These are phyloP conservation scores for Pterostichus niger DNA, from an alignment of 2,888 invertebrate genomes.

Conservation along the genomic window DNA sequence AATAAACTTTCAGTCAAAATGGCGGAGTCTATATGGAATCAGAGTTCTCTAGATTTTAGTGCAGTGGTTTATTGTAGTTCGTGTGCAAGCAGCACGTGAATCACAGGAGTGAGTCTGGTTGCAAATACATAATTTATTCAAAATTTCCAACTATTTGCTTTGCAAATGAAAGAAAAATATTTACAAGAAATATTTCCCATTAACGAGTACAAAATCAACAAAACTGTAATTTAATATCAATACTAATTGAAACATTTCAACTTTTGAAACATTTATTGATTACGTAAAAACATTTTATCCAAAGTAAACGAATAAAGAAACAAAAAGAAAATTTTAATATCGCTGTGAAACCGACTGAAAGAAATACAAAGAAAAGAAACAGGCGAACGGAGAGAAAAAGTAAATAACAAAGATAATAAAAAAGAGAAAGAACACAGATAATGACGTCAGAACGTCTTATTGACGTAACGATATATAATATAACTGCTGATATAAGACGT, in stretches of 20 bases:
- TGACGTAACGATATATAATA: conserved; percentile 47
- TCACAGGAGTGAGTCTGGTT: too few species aligned
- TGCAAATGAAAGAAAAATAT: conserved; percentile 13
- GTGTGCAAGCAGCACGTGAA: too few species aligned
- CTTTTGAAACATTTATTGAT: conserved; percentile 43
- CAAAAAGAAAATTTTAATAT: conserved; percentile 52
- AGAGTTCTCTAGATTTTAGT: too few species aligned
- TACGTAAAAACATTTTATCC: conserved; percentile 24
- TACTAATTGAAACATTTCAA: conserved; percentile 48
- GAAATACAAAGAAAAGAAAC: conserved; percentile 47
- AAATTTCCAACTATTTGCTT: not conserved
- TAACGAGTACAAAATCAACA: too few species aligned
- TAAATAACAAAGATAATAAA: conserved; percentile 53
- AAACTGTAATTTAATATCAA: conserved; percentile 1
- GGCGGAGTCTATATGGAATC: too few species aligned
- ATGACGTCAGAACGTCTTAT: conserved; percentile 42
- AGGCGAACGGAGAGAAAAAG: conserved; percentile 35
- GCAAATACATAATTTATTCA: too few species aligned
- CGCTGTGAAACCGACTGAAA: conserved; percentile 44
- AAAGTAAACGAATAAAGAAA: conserved; percentile 50
- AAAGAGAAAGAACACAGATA: conserved; percentile 52
- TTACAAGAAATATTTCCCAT: too few species aligned
- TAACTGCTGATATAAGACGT: conserved; percentile 7
- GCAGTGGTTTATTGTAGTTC: too few species aligned
- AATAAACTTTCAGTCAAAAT: too few species aligned